phyloP scores from a whole-genome alignment of 2,888 invertebrate species.

The Liposcelis brunnea region DNA sequence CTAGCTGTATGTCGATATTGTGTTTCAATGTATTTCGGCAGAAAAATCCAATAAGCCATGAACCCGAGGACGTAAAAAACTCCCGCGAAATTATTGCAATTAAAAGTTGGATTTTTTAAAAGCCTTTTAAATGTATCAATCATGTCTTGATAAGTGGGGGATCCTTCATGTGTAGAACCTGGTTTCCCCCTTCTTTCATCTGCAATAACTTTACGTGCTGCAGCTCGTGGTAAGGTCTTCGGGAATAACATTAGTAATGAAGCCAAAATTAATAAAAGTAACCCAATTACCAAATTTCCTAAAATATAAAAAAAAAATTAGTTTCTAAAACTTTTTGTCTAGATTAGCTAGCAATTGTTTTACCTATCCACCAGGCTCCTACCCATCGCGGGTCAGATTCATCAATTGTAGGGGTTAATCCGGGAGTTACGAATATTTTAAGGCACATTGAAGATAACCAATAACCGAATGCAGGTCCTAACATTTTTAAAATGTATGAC shows the following conservation, averaged over 20 bases:
- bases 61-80: conserved; percentile 27
- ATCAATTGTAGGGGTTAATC: conserved; percentile 21
- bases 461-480: conserved; percentile 25
- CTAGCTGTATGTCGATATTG: conserved; percentile 32
- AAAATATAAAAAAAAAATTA: conserved; percentile 13
- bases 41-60: conserved; percentile 30
- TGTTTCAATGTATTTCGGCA: conserved; percentile 36
- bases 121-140: conserved; percentile 21
- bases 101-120: conserved; percentile 26
- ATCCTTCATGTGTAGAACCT: conserved; percentile 19
- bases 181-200: conserved; percentile 11
- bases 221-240: conserved; percentile 28
- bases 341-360: not conserved
- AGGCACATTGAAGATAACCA: conserved; percentile 22
- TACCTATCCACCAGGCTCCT: conserved; percentile 36
- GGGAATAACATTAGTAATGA: conserved; percentile 48
- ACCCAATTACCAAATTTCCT: conserved; percentile 30
- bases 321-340: not conserved
- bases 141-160: conserved; percentile 19
- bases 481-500: conserved; percentile 19
- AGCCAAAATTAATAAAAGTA: conserved; percentile 38
- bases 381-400: conserved; percentile 32
- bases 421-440: conserved; percentile 21
- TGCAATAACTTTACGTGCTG: conserved; percentile 11
- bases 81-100: conserved; percentile 28